A percentile compares a stretch with the other conserved stretches of the same genome.
Evolutionary conservation across 2,113 vertebrate species (phyloP).

Genomic region (Lagopus leucura): DNA sequence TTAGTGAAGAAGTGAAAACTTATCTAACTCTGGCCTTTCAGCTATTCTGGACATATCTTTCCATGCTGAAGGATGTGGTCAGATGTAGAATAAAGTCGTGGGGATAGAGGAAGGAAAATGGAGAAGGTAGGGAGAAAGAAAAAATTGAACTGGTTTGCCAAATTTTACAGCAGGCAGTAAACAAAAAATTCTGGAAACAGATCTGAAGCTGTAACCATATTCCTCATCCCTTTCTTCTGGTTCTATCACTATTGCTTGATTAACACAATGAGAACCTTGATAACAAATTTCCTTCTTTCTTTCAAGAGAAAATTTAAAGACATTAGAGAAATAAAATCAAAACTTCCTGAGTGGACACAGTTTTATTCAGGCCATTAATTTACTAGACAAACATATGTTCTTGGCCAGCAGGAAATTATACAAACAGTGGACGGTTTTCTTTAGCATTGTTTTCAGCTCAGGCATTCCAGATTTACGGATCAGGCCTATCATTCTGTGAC

Average conservation of each 20-base stretch:
- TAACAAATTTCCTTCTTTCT: background rate
- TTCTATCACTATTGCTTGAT: background rate
- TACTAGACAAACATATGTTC: background rate
- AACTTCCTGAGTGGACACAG: background rate
- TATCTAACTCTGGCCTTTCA: background rate
- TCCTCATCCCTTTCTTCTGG: background rate
- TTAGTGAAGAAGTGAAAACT: background rate
- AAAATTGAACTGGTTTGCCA: background rate
- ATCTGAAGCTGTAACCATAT: background rate
- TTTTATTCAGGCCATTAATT: background rate
- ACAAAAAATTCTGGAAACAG: background rate
- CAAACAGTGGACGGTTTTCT: background rate
- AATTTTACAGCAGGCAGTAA: background rate
- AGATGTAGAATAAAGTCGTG: background rate
- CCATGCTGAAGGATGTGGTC: background rate
- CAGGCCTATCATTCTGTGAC: background rate
- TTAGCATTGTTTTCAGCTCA: background rate
- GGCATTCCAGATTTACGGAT: background rate
- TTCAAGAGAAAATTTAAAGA: background rate
- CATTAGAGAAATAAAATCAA: background rate
- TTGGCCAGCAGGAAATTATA: background rate
- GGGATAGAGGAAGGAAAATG: background rate
- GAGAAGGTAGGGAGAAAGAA: background rate
- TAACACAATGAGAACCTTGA: background rate
- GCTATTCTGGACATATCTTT: background rate